phyloP scores from a whole-genome alignment of 2,797 vertebrate genomes.

The Enteromius afrohamiltoni region DNA sequence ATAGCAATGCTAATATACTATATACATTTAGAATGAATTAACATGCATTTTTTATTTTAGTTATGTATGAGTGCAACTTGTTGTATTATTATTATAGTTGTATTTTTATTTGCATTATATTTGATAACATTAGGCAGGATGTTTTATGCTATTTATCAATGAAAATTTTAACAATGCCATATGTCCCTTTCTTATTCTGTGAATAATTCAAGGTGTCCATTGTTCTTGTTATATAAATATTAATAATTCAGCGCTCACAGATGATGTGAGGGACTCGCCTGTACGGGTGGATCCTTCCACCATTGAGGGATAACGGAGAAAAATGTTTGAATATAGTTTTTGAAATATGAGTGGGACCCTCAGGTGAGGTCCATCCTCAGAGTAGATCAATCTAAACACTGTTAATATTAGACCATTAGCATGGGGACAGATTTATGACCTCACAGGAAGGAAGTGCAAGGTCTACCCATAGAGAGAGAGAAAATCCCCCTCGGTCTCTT shows the following conservation, averaged over 20 bases:
- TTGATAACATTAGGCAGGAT: not conserved
- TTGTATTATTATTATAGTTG: not conserved
- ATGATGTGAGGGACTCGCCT: not conserved
- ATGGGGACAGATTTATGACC: conserved; percentile 81
- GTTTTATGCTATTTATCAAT: not conserved
- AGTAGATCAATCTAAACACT: conserved; percentile 69
- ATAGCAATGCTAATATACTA: not conserved
- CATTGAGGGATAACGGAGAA: not conserved
- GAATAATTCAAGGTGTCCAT: not conserved
- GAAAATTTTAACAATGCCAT: not conserved
- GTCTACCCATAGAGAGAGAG: conserved; percentile 70
- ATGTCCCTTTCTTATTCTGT: not conserved
- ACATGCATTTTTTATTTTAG: not conserved
- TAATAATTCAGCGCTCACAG: not conserved
- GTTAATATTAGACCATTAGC: conserved; percentile 76
- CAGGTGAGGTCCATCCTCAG: conserved; percentile 33
- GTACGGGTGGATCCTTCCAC: not conserved
- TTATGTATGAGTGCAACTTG: not conserved
- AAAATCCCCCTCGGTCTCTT: conserved; percentile 1
- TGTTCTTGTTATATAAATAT: not conserved
- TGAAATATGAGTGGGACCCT: conserved; percentile 3
- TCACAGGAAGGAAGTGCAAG: conserved; percentile 77
- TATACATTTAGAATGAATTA: not conserved
- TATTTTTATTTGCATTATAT: not conserved
- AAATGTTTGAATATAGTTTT: conserved; percentile 7